Percentiles rank a stretch among this genome's conserved stretches.
Conservation (phyloP, 2,888 invertebrate genomes). For the Watsonalla cultraria region DNA sequence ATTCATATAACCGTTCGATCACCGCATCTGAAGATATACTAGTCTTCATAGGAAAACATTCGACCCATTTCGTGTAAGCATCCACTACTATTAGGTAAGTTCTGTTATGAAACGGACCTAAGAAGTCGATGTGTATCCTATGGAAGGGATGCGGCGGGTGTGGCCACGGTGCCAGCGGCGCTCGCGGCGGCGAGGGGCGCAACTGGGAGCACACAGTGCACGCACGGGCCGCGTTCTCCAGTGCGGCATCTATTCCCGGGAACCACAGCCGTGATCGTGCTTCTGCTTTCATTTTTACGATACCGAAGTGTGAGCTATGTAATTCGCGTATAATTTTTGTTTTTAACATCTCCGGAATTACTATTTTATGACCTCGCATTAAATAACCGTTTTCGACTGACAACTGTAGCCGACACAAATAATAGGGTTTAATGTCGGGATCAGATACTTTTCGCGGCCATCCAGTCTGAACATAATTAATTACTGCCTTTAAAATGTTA, state of each 20-base stretch:
- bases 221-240: slow-evolving; percentile 10
- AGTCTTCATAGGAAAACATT: background rate
- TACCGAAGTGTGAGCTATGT: slow-evolving; percentile 20
- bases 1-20: slow-evolving; percentile 18
- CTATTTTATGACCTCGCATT: slow-evolving; percentile 22
- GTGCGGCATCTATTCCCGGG: too few relatives aligned
- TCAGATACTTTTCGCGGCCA: slow-evolving; percentile 15
- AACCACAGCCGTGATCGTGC: slow-evolving; percentile 23
- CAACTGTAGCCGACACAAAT: slow-evolving; percentile 13
- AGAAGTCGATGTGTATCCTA: slow-evolving; percentile 20
- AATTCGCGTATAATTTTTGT: slow-evolving; percentile 9
- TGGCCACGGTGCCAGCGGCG: slow-evolving; percentile 15
- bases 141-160: slow-evolving; percentile 14
- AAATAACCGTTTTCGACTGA: slow-evolving; percentile 19
- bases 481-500: slow-evolving; percentile 5
- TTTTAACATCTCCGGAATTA: slow-evolving; percentile 15
- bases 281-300: slow-evolving; percentile 25
- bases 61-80: background rate
- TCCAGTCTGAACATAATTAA: slow-evolving; percentile 9
- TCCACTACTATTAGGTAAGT: slow-evolving; percentile 13
- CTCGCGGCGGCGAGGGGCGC: slow-evolving; percentile 11
- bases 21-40: slow-evolving; percentile 12
- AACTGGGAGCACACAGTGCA: slow-evolving; percentile 11
- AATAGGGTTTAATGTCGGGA: slow-evolving; percentile 10
- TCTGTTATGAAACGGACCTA: slow-evolving; percentile 14